Evolutionary conservation across 2,888 invertebrate genomes (phyloP), one percentile per base, ranked within the genome.

Genomic region (Drosophila quinaria): DNA sequence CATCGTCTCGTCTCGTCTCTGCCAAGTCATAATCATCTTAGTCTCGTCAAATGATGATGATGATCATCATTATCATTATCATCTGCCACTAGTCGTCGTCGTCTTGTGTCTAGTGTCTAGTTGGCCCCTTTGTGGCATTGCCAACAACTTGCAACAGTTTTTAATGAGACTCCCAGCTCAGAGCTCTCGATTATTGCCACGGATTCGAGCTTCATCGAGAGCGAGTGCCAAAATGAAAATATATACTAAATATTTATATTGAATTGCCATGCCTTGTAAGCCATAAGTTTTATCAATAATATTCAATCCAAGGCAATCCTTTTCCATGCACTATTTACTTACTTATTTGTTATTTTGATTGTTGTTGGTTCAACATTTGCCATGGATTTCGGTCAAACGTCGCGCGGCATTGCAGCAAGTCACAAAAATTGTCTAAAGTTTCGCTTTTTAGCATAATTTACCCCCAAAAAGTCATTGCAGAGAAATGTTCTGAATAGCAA

Each of bases 271-370:
- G 55, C 37, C 54, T 67, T 66, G 64, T 66, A 63, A 66, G 83
- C 65, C 75, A 83, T 73, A 89, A 90, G 89, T 89, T 89, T 89
- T 89, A 90, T 89, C 89, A 89, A 89, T 89, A 89, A 84, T 81
- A 84, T 81, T 76, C 81, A 83, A 86, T 80, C 68, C 77, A 83
- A 78, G 81, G 71, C 78, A 76, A 71, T 70, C 70, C 76, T 73
- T 71, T 81, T 19, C 51, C 63, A 47, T 71, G 42, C 54, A 63
- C 67, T 59, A 60, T 35, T 46, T 68, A 42, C 66, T 44, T n/a
- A n/a, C n/a, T n/a, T n/a, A 59, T 44, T 64, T 56, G 13, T 56
- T 55, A 15, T 47, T 56, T 35, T 33, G 29, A 25, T 37, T 50
- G 65, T 67, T 68, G 56, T 66, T 65, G 68, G 58, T 64, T 74